A percentile compares a stretch with the other conserved stretches of the same genome.
These are phyloP conservation scores for Tachystola acroxantha DNA, from an alignment of 2,888 invertebrate species.

Conservation along the genomic window DNA sequence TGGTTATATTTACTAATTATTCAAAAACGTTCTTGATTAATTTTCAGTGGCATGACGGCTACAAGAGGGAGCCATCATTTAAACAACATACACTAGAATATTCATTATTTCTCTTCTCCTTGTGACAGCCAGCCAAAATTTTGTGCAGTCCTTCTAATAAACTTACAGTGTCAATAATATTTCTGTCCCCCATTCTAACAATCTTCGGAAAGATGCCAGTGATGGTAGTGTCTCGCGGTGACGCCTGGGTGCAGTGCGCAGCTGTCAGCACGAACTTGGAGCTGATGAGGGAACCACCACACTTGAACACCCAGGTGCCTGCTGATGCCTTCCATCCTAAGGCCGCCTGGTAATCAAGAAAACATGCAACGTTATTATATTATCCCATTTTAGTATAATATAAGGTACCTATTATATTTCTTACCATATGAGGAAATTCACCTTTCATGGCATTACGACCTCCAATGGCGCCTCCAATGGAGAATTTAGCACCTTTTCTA, in stretches of 20 bases:
- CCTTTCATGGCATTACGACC: too few species aligned
- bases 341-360: conserved; percentile 35
- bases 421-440: conserved; percentile 54
- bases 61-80: too few species aligned
- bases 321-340: conserved; percentile 43
- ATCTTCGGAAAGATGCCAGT: conserved; percentile 34
- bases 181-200: conserved; percentile 8
- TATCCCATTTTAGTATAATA: neutral
- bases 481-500: too few species aligned
- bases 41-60: neutral
- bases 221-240: conserved; percentile 27
- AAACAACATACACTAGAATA: too few species aligned
- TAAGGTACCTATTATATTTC: too few species aligned
- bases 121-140: too few species aligned
- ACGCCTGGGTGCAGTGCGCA: conserved; percentile 78
- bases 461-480: too few species aligned
- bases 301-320: conserved; percentile 55
- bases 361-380: too few species aligned
- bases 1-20: too few species aligned
- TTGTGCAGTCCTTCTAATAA: too few species aligned
- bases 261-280: conserved; percentile 82
- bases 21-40: too few species aligned
- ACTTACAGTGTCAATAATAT: conserved; percentile 28
- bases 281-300: conserved; percentile 83
- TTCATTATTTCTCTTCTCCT: too few species aligned